Evolutionary conservation across 2,888 invertebrate species (phyloP).

Genomic region (Drosophila lutescens): DNA sequence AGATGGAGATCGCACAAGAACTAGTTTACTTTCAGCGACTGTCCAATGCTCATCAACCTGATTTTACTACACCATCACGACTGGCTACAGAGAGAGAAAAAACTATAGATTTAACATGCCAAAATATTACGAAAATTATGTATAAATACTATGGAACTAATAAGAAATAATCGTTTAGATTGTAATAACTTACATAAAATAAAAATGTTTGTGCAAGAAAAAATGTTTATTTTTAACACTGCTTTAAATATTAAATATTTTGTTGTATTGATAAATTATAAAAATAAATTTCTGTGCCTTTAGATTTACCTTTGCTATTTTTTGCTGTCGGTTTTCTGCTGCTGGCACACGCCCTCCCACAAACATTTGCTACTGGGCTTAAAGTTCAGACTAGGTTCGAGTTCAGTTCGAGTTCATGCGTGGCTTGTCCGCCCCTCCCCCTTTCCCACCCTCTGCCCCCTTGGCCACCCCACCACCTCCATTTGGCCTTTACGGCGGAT

Average conservation of each 20-base stretch:
- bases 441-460: background rate
- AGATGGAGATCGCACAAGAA: conserved; percentile 24
- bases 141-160: no score
- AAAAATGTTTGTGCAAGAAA: no score
- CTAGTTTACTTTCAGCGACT: conserved; percentile 48
- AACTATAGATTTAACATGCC: no score
- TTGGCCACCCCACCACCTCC: background rate
- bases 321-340: background rate
- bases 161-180: no score
- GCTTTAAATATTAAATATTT: no score
- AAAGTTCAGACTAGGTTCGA: conserved; percentile 51
- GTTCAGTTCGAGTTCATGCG: conserved; percentile 43
- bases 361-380: conserved; percentile 61
- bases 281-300: conserved; percentile 9
- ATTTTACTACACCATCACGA: conserved; percentile 70
- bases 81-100: background rate
- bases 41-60: conserved; percentile 60
- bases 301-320: conserved; percentile 21
- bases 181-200: no score
- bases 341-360: conserved; percentile 49
- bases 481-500: conserved; percentile 35
- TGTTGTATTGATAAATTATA: no score
- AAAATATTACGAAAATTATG: no score
- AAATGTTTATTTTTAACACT: no score
- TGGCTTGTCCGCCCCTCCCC: conserved; percentile 14